phyloP scores from a whole-genome alignment of 2,113 vertebrate species.

The Alosa alosa region DNA sequence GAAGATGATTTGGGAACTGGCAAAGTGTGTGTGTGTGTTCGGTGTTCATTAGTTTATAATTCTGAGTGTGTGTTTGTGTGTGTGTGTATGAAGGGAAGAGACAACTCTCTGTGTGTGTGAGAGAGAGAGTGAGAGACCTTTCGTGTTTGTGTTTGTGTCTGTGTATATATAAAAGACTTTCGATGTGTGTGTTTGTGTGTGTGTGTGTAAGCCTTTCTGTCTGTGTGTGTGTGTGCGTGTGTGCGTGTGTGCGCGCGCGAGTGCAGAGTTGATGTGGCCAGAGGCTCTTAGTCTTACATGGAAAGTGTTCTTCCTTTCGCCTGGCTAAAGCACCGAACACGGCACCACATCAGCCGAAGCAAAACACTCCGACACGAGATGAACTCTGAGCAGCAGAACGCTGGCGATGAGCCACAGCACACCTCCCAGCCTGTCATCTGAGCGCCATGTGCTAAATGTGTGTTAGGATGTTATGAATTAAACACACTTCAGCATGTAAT shows the following conservation, averaged over 20 bases:
- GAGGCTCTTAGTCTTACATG: neutral
- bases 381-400: neutral
- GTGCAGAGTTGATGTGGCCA: neutral
- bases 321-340: neutral
- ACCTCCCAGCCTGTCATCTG: too few relatives aligned
- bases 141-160: too few relatives aligned
- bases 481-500: neutral
- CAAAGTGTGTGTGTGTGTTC: too few relatives aligned
- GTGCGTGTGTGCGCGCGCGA: neutral
- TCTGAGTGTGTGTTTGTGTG: too few relatives aligned
- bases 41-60: too few relatives aligned
- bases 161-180: too few relatives aligned
- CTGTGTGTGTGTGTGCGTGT: constrained; percentile 1
- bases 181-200: too few relatives aligned
- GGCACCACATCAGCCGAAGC: neutral
- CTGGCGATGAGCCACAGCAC: too few relatives aligned
- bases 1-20: too few relatives aligned
- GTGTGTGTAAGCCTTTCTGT: neutral
- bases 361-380: neutral
- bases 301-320: neutral
- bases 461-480: neutral
- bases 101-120: too few relatives aligned
- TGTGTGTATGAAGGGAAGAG: too few relatives aligned
- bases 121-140: too few relatives aligned
- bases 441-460: neutral